Evolutionary conservation across 2,888 invertebrate genomes (phyloP).

Genomic region (Apotomis betuletana): DNA sequence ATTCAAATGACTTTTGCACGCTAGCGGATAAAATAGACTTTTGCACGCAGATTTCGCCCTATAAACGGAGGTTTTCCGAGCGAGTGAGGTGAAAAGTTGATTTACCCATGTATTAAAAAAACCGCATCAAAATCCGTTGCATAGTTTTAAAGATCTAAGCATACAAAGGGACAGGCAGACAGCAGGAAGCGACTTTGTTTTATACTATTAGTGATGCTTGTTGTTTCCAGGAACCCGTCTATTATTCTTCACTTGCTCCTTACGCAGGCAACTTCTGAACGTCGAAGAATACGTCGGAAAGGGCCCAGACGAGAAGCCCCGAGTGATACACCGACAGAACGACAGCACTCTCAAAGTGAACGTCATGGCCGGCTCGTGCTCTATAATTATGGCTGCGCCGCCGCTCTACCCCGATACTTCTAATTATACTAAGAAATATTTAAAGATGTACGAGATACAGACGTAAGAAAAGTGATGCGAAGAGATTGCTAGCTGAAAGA

Average conservation of each 20-base stretch:
- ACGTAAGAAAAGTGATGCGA: neutral
- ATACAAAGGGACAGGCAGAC: too few relatives aligned
- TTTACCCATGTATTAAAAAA: too few relatives aligned
- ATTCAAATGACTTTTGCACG: too few relatives aligned
- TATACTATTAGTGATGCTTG: too few relatives aligned
- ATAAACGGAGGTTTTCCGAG: too few relatives aligned
- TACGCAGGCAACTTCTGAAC: conserved; percentile 50
- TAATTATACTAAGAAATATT: conserved; percentile 57
- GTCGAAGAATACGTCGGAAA: conserved; percentile 60
- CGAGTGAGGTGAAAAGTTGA: too few relatives aligned
- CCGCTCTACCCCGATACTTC: conserved; percentile 54
- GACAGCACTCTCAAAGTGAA: conserved; percentile 57
- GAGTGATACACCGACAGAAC: conserved; percentile 53
- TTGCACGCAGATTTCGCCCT: too few relatives aligned
- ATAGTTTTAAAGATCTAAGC: too few relatives aligned
- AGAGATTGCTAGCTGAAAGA: too few relatives aligned
- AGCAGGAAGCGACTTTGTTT: too few relatives aligned
- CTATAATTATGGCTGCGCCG: conserved; percentile 57
- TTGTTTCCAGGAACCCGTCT: conserved; percentile 60
- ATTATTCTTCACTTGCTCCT: conserved; percentile 61
- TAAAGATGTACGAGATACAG: conserved; percentile 49
- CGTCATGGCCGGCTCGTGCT: conserved; percentile 64
- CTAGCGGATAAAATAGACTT: too few relatives aligned
- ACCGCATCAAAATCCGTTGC: too few relatives aligned
- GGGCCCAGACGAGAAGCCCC: conserved; percentile 46